Evolutionary conservation across 2,888 invertebrate species (phyloP), one percentile per base, ranked within the genome.

Genomic region (Schrankia costaestrigalis): DNA sequence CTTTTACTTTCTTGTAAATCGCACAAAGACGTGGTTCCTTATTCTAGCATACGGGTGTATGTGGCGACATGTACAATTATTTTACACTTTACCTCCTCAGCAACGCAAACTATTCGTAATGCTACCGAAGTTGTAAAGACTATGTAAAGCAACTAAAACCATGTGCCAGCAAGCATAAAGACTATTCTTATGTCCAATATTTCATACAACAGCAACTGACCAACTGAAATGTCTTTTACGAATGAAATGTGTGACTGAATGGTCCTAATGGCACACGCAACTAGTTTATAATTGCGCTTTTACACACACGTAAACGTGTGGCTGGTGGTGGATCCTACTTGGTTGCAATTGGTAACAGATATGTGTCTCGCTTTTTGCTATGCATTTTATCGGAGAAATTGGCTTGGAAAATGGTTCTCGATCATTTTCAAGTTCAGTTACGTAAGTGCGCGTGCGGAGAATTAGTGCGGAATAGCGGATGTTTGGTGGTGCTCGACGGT

Each of bases 381-480:
- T 72, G 71, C 86, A 89, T 89, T 87, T 85, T 85, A 85, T 84
- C 64, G 86, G 89, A 86, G 89, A 89, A 88, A 89, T 87, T 87
- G 76, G 74, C 79, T 84, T 88, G 84, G 87, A 87, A 89, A 88
- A 87, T 80, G 74, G 78, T 85, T 85, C 82, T 82, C 71, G 79
- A 84, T 82, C 77, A 86, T 87, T 81, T 87, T 88, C 86, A 89
- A 88, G 89, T 88, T 87, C 87, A 85, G 82, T 89, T 88, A 89
- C 84, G 61, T 89, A 88, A 89, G 87, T 74, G 68, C 80, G 85
- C 83, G 84, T 86, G 85, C 77, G 71, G 78, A 78, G 88, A 88
- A 88, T 77, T 86, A 78, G 88, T 86, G 89, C 89, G 85, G 89
- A 89, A 89, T 87, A 78, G 86, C 89, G 88, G 89, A 89, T 88